phyloP scores from a whole-genome alignment of 2,797 vertebrate species.

The Alcedo quadribrachys region DNA sequence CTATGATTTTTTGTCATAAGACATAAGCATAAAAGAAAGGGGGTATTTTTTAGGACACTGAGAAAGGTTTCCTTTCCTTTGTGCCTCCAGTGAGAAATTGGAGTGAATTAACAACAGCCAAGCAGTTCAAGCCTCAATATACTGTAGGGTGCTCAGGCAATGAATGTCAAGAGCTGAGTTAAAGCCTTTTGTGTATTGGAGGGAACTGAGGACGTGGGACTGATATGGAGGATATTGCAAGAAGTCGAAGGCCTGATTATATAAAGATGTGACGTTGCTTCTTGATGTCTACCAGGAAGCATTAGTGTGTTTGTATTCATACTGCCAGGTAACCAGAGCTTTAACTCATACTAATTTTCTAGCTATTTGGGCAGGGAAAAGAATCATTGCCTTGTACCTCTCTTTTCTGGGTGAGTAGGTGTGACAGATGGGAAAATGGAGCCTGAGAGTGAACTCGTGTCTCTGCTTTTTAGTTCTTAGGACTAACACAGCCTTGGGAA shows the following conservation, averaged over 20 bases:
- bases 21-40: not conserved
- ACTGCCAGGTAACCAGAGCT: not conserved
- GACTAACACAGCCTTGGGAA: not conserved
- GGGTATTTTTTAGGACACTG: not conserved
- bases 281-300: not conserved
- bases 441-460: not conserved
- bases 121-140: not conserved
- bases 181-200: not conserved
- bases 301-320: not conserved
- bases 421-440: rapidly evolving
- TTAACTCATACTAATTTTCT: not conserved
- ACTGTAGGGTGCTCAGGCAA: not conserved
- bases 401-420: not conserved
- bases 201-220: not conserved
- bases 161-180: not conserved
- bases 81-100: not conserved
- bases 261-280: not conserved
- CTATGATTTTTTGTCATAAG: not conserved
- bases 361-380: not conserved
- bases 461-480: not conserved
- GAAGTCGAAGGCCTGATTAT: not conserved
- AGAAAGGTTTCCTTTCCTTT: not conserved
- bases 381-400: not conserved
- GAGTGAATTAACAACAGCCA: not conserved
- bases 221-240: not conserved